Conservation (phyloP, 2,888 invertebrate genomes). For the Drosophila emarginata region DNA sequence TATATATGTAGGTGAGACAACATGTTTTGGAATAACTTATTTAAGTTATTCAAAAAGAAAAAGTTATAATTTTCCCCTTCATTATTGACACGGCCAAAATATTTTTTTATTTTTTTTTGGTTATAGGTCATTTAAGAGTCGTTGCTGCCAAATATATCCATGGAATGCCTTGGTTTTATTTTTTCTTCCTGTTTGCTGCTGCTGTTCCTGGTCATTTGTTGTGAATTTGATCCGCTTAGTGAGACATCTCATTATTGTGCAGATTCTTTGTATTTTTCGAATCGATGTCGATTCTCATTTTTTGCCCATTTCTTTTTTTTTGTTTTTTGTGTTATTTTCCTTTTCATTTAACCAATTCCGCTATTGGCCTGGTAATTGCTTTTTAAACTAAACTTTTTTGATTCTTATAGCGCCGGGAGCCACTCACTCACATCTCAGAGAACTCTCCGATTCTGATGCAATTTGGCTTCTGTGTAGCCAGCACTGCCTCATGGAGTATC, state of each 20-base stretch:
- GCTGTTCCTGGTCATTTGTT: background rate
- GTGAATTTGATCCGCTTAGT: slow-evolving; percentile 54
- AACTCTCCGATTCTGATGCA: slow-evolving; percentile 66
- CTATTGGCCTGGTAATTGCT: slow-evolving; percentile 58
- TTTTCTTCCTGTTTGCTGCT: background rate
- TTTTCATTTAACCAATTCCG: slow-evolving; percentile 37
- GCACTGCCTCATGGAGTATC: slow-evolving; percentile 47
- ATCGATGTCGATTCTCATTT: background rate
- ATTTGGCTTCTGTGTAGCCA: slow-evolving; percentile 80
- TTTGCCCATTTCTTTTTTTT: slow-evolving; percentile 23
- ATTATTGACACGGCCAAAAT: background rate
- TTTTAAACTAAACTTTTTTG: slow-evolving; percentile 43
- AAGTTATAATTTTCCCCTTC: background rate
- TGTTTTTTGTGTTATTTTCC: slow-evolving; percentile 12
- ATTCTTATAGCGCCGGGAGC: slow-evolving; percentile 51
- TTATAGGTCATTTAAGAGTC: background rate
- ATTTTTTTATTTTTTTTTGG: background rate
- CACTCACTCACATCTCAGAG: slow-evolving; percentile 26
- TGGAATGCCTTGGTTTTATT: background rate
- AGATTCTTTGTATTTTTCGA: slow-evolving; percentile 28
- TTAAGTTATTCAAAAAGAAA: background rate
- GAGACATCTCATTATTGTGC: slow-evolving; percentile 57
- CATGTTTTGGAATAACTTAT: background rate
- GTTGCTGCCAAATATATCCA: background rate
- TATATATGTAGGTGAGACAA: too few relatives aligned